Evolutionary conservation across 1,140 invertebrate genomes (phyloP), one percentile per base, ranked within the genome.

Genomic region (Holcopasites calliopsidis): DNA sequence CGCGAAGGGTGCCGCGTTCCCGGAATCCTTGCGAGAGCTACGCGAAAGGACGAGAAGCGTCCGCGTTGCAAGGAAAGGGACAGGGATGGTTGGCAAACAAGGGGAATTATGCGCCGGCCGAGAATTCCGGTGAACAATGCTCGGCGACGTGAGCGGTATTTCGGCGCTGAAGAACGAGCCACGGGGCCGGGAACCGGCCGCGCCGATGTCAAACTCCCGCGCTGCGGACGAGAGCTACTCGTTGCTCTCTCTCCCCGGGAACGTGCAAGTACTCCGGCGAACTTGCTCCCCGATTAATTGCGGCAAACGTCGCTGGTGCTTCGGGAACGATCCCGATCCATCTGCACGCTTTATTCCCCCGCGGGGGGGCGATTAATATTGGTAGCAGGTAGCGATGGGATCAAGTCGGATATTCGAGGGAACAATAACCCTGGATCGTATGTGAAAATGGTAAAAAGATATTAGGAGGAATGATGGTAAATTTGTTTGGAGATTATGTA

Each of bases 71-170:
- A 40, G 62, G 38, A 54, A 42, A 50, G 49, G 73, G 78, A 76
- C 52, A n/a, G 44, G 44, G 62, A 23, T 61, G 50, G 65, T 33
- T 42, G 54, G 69, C 66, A 77, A 81, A 82, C 74, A 77, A 40
- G 68, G 61, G 68, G 68, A 82, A 82, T 82, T 82, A 82, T 80
- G 73, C 78, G 62, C 50, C 62, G 49, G 49, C 23, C 79, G 66
- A 80, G 80, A 81, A 82, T 80, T 81, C 73, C 74, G 21, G 68
- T 13, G 68, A 81, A 82, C 80, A 81, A 82, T 82, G 69, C 55
- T 50, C 50, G 47, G 66, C 73, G 79, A 80, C 79, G 68, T 81
- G 68, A 82, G 79, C 68, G 79, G 74, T 82, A 82, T 82, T 82
- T 82, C 52, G 68, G 52, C n/a, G 52, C 49, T 50, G 79, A 81